phyloP scores from a whole-genome alignment of 2,888 invertebrate genomes.

The Drosophila cognata region DNA sequence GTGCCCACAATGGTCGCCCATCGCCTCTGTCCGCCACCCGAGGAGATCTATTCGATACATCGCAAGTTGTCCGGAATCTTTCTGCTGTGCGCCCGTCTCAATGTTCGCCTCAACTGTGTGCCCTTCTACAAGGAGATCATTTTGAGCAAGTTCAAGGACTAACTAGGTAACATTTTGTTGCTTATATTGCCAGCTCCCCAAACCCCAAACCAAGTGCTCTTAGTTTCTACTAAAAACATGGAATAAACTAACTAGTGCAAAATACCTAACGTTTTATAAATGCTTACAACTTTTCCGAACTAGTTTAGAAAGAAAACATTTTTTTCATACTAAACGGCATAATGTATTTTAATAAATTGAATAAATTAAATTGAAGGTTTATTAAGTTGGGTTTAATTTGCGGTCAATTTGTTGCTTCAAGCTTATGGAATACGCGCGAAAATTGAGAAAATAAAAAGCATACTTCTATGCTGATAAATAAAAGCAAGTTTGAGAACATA shows the following conservation, averaged over 20 bases:
- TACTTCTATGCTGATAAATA: background rate
- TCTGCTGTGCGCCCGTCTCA: constrained; percentile 94
- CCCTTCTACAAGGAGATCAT: constrained; percentile 93
- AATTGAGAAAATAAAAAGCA: background rate
- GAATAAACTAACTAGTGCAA: constrained; percentile 2
- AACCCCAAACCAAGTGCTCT: constrained; percentile 29
- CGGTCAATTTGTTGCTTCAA: background rate
- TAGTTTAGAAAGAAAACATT: background rate
- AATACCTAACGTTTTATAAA: constrained; percentile 7
- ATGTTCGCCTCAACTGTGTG: constrained; percentile 92
- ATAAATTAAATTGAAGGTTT: background rate
- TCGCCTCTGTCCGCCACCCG: constrained; percentile 97
- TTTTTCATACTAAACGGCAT: background rate
- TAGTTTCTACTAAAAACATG: constrained; percentile 10
- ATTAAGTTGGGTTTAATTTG: background rate
- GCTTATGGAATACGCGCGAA: background rate
- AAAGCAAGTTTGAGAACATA: background rate
- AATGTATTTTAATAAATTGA: background rate
- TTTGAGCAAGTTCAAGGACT: constrained; percentile 76
- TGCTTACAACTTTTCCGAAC: background rate
- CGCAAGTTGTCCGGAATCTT: constrained; percentile 98
- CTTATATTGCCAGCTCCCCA: background rate
- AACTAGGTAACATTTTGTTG: constrained; percentile 7
- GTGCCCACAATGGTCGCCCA: constrained; percentile 98
- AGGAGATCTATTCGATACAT: constrained; percentile 99